A percentile compares a stretch with the other conserved stretches of the same genome.
phyloP scores from a whole-genome alignment of 2,797 vertebrate genomes.

The Etheostoma perlongum region DNA sequence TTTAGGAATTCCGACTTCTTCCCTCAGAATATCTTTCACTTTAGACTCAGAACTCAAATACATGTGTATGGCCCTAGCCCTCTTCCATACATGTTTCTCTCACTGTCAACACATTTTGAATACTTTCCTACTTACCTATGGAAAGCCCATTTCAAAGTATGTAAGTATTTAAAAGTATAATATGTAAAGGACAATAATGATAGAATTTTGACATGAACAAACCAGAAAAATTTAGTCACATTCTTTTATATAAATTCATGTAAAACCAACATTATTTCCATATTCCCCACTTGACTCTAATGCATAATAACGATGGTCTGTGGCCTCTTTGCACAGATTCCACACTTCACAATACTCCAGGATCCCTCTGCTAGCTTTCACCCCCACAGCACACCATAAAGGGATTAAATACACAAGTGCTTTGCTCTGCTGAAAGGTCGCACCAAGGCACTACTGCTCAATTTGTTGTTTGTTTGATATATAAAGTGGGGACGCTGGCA shows the following conservation, averaged over 20 bases:
- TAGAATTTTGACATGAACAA: background rate
- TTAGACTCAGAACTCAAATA: no score
- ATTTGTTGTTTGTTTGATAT: constrained; percentile 21
- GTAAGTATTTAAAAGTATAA: background rate
- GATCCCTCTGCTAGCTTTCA: background rate
- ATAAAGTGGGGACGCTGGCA: background rate
- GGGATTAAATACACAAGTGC: constrained; percentile 38
- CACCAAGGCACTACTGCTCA: constrained; percentile 4
- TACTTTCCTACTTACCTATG: background rate
- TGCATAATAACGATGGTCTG: background rate
- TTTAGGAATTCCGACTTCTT: no score
- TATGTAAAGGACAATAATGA: constrained; percentile 12
- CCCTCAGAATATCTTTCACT: no score
- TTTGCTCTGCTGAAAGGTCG: constrained; percentile 37
- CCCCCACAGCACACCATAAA: constrained; percentile 21
- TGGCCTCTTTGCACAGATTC: background rate
- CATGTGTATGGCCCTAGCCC: no score
- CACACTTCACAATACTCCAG: constrained; percentile 20
- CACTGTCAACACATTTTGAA: background rate
- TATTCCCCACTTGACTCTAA: background rate
- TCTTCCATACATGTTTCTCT: background rate
- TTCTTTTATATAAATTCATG: background rate
- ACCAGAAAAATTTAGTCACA: background rate
- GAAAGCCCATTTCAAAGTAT: background rate
- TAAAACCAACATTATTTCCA: constrained; percentile 7